Percentiles rank a stretch among this genome's conserved stretches.
Evolutionary conservation across 2,113 vertebrate species (phyloP).

Genomic region (Pyrgilauda ruficollis): DNA sequence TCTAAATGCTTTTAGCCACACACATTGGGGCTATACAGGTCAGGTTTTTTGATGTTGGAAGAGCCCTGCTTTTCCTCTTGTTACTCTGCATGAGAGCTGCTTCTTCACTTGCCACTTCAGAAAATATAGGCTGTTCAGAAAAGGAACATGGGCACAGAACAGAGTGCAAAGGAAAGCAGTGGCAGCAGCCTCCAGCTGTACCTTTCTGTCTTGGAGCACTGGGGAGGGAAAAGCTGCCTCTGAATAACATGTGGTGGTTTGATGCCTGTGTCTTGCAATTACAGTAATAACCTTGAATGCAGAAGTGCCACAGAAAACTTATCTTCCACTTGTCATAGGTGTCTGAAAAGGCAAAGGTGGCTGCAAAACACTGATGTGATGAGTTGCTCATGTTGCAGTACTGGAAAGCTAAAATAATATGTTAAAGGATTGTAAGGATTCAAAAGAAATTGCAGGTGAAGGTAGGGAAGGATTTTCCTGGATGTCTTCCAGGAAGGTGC

Average conservation of each 20-base stretch:
- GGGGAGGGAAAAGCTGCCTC: background rate
- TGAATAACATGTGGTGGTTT: background rate
- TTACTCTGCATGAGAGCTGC: background rate
- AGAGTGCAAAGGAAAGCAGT: rapidly evolving
- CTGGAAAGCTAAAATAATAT: background rate
- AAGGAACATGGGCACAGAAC: background rate
- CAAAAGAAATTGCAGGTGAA: background rate
- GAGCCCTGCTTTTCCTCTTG: background rate
- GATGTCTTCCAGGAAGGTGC: background rate
- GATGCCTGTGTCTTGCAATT: background rate
- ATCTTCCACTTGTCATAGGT: background rate
- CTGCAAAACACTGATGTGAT: background rate
- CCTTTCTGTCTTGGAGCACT: background rate
- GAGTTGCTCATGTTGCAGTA: background rate
- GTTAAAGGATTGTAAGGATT: background rate
- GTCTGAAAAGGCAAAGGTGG: background rate
- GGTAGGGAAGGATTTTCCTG: background rate
- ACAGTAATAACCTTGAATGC: background rate
- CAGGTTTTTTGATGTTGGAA: background rate
- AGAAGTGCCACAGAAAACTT: background rate
- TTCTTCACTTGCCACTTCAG: background rate
- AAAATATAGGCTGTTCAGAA: background rate
- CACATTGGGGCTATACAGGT: rapidly evolving
- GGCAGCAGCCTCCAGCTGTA: background rate
- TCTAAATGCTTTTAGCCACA: background rate